phyloP scores from a whole-genome alignment of 2,113 vertebrate species.

The Scatophagus argus region DNA sequence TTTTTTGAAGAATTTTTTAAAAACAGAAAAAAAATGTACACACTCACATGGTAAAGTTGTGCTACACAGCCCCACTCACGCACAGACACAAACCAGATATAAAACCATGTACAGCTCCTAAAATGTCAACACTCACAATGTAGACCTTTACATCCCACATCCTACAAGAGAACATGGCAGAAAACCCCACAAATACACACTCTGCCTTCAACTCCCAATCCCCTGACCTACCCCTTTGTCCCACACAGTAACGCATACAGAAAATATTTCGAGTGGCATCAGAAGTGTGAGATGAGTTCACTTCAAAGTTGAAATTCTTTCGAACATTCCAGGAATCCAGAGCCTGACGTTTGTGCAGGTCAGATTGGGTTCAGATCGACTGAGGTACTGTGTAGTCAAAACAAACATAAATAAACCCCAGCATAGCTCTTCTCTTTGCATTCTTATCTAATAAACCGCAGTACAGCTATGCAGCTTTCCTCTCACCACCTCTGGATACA shows the following conservation, averaged over 20 bases:
- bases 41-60: conserved; percentile 67
- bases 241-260: conserved; percentile 50
- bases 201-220: conserved; percentile 20
- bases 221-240: conserved; percentile 18
- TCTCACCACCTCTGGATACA: not conserved
- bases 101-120: conserved; percentile 63
- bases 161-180: conserved; percentile 49
- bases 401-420: conserved; percentile 13
- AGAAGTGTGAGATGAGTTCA: conserved; percentile 35
- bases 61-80: conserved; percentile 69
- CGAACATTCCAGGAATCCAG: conserved; percentile 62
- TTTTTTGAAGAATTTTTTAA: conserved; percentile 52
- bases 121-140: conserved; percentile 60
- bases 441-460: not conserved
- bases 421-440: conserved; percentile 36
- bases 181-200: conserved; percentile 55
- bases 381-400: conserved; percentile 70
- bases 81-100: conserved; percentile 60
- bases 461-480: not conserved
- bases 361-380: conserved; percentile 60
- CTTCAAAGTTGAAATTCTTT: conserved; percentile 49
- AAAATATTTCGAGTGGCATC: conserved; percentile 61
- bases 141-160: conserved; percentile 66
- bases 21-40: conserved; percentile 46
- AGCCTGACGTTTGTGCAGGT: conserved; percentile 38